Evolutionary conservation across 2,888 invertebrate genomes (phyloP).

Genomic region (Amphipyra berbera): DNA sequence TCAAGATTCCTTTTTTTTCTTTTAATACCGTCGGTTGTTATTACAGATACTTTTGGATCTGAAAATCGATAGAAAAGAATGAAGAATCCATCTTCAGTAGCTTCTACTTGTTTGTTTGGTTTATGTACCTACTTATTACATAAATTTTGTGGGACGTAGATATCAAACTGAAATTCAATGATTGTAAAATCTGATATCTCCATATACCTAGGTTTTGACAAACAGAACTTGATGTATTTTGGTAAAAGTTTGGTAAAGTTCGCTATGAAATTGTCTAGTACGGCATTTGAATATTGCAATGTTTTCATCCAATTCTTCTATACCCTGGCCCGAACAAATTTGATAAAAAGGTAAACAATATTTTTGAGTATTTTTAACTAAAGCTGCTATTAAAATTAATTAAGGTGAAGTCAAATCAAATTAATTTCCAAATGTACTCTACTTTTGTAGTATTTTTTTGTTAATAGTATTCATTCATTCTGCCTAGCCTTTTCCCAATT

Average conservation of each 20-base stretch:
- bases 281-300: background rate
- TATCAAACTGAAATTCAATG: background rate
- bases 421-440: no score
- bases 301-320: no score
- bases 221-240: background rate
- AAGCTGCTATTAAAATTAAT: no score
- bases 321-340: no score
- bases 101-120: background rate
- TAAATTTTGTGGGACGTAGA: background rate
- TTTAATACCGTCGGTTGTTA: background rate
- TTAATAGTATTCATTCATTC: no score
- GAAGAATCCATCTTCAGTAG: background rate
- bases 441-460: no score
- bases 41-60: conserved; percentile 1
- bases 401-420: no score
- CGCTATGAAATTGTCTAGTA: background rate
- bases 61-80: background rate
- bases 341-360: no score
- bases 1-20: conserved; percentile 1
- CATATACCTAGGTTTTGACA: no score
- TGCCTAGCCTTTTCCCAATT: no score
- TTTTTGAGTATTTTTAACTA: no score
- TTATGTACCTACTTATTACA: background rate
- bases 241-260: background rate
- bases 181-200: background rate